Conservation (phyloP, 2,113 vertebrate species). For the Chionis minor region DNA sequence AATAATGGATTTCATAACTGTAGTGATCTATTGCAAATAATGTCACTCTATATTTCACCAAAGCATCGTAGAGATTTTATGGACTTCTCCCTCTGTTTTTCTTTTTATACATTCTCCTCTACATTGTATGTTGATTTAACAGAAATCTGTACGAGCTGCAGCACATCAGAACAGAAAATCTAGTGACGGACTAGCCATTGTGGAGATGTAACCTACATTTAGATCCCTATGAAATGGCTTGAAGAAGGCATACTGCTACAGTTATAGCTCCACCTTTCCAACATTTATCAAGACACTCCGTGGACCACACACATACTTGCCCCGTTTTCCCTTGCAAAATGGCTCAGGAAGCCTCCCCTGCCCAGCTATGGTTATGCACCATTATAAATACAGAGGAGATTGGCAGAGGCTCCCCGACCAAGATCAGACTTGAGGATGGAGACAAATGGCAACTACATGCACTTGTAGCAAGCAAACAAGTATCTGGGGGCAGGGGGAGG, state of each 20-base stretch:
- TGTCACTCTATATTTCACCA: not conserved
- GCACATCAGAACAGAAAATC: not conserved
- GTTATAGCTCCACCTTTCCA: not conserved
- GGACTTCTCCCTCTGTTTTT: not conserved
- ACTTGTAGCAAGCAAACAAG: not conserved
- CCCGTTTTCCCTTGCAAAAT: not conserved
- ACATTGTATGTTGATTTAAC: not conserved
- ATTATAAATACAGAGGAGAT: not conserved
- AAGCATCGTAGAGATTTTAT: not conserved
- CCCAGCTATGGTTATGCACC: not conserved
- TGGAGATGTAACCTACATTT: not conserved
- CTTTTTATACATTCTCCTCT: not conserved
- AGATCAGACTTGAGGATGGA: not conserved
- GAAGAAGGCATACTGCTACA: fast-evolving
- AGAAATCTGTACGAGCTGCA: not conserved
- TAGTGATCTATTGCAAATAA: not conserved
- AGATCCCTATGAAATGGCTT: not conserved
- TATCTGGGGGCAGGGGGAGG: too few relatives aligned
- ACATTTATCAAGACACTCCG: not conserved
- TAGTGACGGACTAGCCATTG: not conserved
- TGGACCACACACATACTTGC: not conserved
- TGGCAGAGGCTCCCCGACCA: not conserved
- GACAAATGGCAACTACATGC: not conserved
- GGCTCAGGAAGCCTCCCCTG: not conserved
- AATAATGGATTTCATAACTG: not conserved